These are phyloP conservation scores for Chloebia gouldiae DNA, from an alignment of 2,113 vertebrate species.

Conservation along the genomic window DNA sequence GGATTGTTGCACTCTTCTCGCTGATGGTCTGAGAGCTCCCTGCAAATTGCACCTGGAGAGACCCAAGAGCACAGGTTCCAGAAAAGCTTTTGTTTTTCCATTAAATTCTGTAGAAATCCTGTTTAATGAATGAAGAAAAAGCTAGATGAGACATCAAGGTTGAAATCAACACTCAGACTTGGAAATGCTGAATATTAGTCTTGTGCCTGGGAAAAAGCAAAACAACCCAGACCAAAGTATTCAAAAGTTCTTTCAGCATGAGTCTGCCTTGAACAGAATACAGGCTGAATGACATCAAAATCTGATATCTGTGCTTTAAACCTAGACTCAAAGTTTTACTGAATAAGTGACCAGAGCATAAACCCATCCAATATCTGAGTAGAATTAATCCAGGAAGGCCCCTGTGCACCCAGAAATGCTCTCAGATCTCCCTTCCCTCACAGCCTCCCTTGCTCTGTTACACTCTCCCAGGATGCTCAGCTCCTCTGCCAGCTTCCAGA, in stretches of 20 bases:
- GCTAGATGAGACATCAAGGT: neutral
- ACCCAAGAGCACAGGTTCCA: neutral
- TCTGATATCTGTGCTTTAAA: neutral
- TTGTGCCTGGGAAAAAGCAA: neutral
- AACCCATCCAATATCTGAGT: neutral
- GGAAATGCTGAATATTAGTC: neutral
- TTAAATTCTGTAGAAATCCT: neutral
- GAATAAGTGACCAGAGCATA: neutral
- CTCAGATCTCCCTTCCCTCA: neutral
- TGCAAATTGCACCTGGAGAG: neutral
- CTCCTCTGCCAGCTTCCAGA: slow-evolving; percentile 55
- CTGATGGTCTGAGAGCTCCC: neutral
- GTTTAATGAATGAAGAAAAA: neutral
- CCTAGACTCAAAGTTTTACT: neutral
- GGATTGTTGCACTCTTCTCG: neutral
- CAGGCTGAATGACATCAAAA: neutral
- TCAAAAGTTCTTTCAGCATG: neutral
- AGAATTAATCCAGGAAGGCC: neutral
- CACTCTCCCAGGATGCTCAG: neutral
- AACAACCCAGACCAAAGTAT: neutral
- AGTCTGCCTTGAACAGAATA: neutral
- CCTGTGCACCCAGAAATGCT: neutral
- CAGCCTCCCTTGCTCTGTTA: neutral
- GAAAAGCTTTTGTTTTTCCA: neutral
- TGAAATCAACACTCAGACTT: slow-evolving; percentile 4